Percentiles rank a stretch among this genome's conserved stretches.
phyloP scores from a whole-genome alignment of 2,888 invertebrate species.

The Apamea epomidion region DNA sequence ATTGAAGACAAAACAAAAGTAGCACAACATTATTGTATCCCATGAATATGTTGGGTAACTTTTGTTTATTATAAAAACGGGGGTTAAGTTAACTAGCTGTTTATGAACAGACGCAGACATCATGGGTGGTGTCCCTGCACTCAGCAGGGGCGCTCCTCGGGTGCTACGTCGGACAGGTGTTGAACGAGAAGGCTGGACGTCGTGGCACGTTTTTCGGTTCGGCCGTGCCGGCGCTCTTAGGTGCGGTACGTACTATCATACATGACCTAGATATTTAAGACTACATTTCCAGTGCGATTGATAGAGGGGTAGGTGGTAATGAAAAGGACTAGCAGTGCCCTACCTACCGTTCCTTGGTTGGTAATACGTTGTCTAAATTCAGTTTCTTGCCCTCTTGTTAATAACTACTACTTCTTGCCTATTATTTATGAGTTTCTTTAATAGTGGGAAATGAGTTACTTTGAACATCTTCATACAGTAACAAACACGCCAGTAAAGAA shows the following conservation, averaged over 20 bases:
- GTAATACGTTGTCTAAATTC: neutral
- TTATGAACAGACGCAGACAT: conserved; percentile 83
- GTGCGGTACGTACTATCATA: conserved; percentile 86
- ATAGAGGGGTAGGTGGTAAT: neutral
- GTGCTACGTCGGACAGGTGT: conserved; percentile 88
- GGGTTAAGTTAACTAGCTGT: neutral
- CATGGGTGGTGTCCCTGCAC: conserved; percentile 91
- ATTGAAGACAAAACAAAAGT: conserved; percentile 11
- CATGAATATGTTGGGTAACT: neutral
- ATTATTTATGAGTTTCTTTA: too few species aligned
- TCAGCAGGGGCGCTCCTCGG: conserved; percentile 90
- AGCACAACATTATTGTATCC: neutral
- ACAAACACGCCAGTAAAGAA: too few species aligned
- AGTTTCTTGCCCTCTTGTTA: neutral
- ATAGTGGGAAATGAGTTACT: neutral
- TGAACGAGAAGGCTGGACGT: conserved; percentile 90
- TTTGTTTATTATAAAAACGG: neutral
- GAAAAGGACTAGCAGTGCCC: too few species aligned
- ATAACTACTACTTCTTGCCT: neutral
- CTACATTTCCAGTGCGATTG: neutral
- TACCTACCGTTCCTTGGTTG: neutral
- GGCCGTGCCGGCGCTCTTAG: conserved; percentile 87
- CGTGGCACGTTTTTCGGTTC: conserved; percentile 88
- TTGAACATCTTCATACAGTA: neutral
- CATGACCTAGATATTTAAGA: neutral